phyloP scores from a whole-genome alignment of 2,113 vertebrate species.

The Stomatorhinus ivindoensis region DNA sequence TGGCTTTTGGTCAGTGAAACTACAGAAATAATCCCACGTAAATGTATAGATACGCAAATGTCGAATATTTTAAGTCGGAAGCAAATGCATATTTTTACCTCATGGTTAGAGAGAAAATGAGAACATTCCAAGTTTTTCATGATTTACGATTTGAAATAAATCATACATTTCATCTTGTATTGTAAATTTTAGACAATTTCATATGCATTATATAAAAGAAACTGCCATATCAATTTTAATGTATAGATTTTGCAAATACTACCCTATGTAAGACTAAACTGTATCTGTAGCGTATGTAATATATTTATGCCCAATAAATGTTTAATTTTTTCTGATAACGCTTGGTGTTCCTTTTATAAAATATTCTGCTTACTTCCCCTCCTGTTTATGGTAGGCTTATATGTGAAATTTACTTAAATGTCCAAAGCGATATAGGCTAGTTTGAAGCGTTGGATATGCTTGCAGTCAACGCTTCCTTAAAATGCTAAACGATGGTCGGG shows the following conservation, averaged over 20 bases:
- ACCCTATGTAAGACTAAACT: slow-evolving; percentile 99
- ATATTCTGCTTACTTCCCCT: background rate
- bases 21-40: slow-evolving; percentile 38
- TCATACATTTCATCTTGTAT: slow-evolving; percentile 88
- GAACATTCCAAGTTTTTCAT: slow-evolving; percentile 97
- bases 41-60: slow-evolving; percentile 79
- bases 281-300: slow-evolving; percentile 99
- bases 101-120: slow-evolving; percentile 64
- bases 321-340: slow-evolving; percentile 79
- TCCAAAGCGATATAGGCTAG: background rate
- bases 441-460: background rate
- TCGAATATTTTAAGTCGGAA: slow-evolving; percentile 80
- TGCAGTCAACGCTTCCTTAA: background rate
- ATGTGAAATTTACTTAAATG: background rate
- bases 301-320: slow-evolving; percentile 99
- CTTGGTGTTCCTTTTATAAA: slow-evolving; percentile 30
- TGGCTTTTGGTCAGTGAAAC: slow-evolving; percentile 9
- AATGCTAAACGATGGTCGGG: background rate
- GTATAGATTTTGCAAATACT: slow-evolving; percentile 99
- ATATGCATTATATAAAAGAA: slow-evolving; percentile 99
- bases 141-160: slow-evolving; percentile 62
- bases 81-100: slow-evolving; percentile 83
- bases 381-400: background rate
- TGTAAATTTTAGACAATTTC: slow-evolving; percentile 99
- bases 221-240: slow-evolving; percentile 99